A percentile compares a stretch with the other conserved stretches of the same genome.
Conservation (phyloP, 2,113 vertebrate genomes). For the Tragelaphus imberbis region DNA sequence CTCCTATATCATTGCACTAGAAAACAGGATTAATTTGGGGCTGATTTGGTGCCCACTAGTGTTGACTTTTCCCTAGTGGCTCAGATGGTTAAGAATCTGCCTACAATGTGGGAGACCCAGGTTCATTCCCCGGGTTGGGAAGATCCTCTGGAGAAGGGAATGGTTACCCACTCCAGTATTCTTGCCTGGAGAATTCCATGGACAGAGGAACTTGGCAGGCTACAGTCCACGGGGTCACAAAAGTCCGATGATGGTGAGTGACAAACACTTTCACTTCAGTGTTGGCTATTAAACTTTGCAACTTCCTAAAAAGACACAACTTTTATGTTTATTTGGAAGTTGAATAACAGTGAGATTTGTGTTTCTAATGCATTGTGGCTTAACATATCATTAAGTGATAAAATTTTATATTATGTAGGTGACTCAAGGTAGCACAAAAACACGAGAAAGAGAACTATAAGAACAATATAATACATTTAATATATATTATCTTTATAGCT, state of each 20-base stretch:
- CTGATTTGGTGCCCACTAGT: not conserved
- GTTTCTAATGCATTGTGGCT: not conserved
- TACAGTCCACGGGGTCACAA: not conserved
- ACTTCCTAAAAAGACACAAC: not conserved
- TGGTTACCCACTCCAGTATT: not conserved
- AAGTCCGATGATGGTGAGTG: not conserved
- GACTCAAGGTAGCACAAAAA: not conserved
- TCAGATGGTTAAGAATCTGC: not conserved
- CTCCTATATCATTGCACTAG: not conserved
- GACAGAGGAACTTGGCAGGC: not conserved
- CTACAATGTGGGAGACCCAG: not conserved
- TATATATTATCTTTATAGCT: not conserved
- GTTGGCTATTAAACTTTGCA: not conserved
- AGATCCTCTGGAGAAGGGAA: not conserved
- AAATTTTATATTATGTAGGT: not conserved
- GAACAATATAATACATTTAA: not conserved
- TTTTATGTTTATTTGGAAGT: not conserved
- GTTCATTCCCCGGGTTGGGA: not conserved
- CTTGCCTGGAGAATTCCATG: not conserved
- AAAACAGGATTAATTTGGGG: not conserved
- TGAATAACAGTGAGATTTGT: not conserved
- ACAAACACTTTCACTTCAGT: not conserved
- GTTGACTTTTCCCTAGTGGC: not conserved
- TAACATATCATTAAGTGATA: not conserved
- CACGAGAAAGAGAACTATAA: not conserved